A percentile compares a stretch with the other conserved stretches of the same genome.
Evolutionary conservation across 2,797 vertebrate genomes (phyloP).

Genomic region (Chromis chromis): DNA sequence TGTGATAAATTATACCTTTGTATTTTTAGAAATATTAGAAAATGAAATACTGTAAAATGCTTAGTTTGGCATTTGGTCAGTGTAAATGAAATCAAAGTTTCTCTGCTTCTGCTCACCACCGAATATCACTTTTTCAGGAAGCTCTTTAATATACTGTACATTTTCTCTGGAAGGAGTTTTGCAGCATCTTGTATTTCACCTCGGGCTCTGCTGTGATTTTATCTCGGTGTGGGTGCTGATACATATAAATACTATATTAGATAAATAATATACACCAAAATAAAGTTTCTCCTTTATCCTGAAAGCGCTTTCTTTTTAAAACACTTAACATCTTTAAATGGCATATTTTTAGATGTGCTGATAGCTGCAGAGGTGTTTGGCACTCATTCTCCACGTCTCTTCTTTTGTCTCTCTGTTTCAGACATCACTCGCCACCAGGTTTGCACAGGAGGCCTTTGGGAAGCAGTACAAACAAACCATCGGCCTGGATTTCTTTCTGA

Average conservation of each 20-base stretch:
- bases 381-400: constrained; percentile 53
- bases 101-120: constrained; percentile 23
- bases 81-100: constrained; percentile 46
- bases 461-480: constrained; percentile 99
- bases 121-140: constrained; percentile 50
- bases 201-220: constrained; percentile 15
- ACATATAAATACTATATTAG: constrained; percentile 20
- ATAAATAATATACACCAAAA: constrained; percentile 16
- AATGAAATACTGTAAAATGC: constrained; percentile 46
- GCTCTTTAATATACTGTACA: constrained; percentile 51
- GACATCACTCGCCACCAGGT: constrained; percentile 97
- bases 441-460: constrained; percentile 98
- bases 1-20: constrained; percentile 37
- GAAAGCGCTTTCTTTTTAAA: constrained; percentile 33
- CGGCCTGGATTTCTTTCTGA: constrained; percentile 99
- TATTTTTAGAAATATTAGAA: constrained; percentile 46
- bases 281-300: constrained; percentile 14
- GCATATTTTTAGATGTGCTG: constrained; percentile 32
- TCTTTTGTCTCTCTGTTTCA: constrained; percentile 85
- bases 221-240: not conserved
- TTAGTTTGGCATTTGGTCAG: constrained; percentile 41
- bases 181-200: constrained; percentile 49
- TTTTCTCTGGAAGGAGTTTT: constrained; percentile 63
- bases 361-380: constrained; percentile 31
- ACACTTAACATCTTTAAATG: constrained; percentile 22